phyloP scores from a whole-genome alignment of 2,113 vertebrate genomes.

The Oryzias woworae region DNA sequence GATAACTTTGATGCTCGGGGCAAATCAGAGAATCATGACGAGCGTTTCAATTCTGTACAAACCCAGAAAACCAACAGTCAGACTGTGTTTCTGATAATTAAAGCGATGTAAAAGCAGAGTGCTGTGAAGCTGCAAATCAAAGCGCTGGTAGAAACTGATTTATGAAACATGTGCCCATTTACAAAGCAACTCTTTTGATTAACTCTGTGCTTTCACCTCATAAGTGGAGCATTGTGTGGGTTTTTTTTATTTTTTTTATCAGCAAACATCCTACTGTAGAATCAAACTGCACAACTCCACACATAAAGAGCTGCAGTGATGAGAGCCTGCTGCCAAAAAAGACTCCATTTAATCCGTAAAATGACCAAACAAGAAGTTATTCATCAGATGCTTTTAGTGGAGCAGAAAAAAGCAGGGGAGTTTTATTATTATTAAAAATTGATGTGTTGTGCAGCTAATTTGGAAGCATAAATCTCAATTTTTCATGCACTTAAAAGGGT shows the following conservation, averaged over 20 bases:
- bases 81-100: conserved; percentile 16
- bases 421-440: no score
- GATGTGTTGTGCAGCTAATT: no score
- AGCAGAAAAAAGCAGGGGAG: no score
- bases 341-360: conserved; percentile 1
- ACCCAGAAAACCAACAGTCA: conserved; percentile 4
- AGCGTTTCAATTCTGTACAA: conserved; percentile 18
- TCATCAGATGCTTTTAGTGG: no score
- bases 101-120: conserved; percentile 8
- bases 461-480: no score
- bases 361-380: not conserved
- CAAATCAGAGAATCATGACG: conserved; percentile 12
- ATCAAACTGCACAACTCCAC: not conserved
- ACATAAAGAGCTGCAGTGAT: not conserved
- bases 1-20: conserved; percentile 24
- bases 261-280: not conserved
- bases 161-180: not conserved
- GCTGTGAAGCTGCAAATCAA: not conserved
- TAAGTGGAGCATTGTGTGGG: not conserved
- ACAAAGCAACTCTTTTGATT: conserved; percentile 1
- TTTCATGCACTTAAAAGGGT: no score
- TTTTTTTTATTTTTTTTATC: not conserved
- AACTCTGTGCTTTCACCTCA: not conserved
- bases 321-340: not conserved
- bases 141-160: not conserved